A percentile compares a stretch with the other conserved stretches of the same genome.
Conservation (phyloP, 2,797 vertebrate species). For the Pagetopsis macropterus region DNA sequence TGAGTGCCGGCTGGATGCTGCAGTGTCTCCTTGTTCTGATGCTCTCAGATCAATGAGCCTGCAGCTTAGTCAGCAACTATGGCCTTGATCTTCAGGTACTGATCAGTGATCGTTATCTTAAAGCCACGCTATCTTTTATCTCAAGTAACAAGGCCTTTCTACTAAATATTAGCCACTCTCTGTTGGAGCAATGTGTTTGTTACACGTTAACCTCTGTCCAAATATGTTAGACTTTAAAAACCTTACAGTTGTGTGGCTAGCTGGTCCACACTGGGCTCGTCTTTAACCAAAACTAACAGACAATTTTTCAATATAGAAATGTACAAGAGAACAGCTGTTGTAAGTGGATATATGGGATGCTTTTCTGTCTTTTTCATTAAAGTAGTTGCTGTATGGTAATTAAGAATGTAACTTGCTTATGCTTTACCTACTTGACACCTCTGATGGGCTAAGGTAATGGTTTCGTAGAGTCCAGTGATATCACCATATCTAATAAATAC, state of each 20-base stretch:
- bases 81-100: slow-evolving; percentile 22
- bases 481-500: slow-evolving; percentile 2
- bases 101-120: neutral
- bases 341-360: slow-evolving; percentile 24
- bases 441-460: slow-evolving; percentile 13
- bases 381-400: slow-evolving; percentile 13
- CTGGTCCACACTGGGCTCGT: neutral
- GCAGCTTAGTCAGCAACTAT: slow-evolving; percentile 28
- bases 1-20: slow-evolving; percentile 55
- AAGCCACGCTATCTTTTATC: slow-evolving; percentile 2
- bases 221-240: neutral
- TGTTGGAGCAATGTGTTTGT: neutral
- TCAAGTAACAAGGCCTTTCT: neutral
- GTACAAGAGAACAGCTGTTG: slow-evolving; percentile 21
- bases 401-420: slow-evolving; percentile 13
- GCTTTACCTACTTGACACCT: slow-evolving; percentile 25
- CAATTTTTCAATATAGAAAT: neutral
- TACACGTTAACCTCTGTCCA: neutral
- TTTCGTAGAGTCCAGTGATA: slow-evolving; percentile 30
- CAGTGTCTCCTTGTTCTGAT: slow-evolving; percentile 58
- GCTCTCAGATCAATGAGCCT: slow-evolving; percentile 64
- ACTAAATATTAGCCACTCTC: slow-evolving; percentile 2
- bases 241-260: neutral
- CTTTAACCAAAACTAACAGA: neutral
- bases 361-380: slow-evolving; percentile 23